Evolutionary conservation across 2,797 vertebrate species (phyloP).

Genomic region (Naso thynnoides): DNA sequence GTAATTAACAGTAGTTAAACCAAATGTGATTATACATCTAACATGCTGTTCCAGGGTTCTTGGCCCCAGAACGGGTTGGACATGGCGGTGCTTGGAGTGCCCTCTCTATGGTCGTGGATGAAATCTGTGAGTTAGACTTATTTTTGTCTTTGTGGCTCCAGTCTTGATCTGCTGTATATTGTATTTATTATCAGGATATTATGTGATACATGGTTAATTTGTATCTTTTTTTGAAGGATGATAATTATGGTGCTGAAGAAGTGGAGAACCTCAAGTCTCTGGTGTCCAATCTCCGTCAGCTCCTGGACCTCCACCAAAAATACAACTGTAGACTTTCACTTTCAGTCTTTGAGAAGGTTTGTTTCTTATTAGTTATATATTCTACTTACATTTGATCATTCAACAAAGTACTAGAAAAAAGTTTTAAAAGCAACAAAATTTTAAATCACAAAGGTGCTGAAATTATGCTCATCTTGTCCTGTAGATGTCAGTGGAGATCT

Average conservation of each 20-base stretch:
- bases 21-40: neutral
- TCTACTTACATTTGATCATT: neutral
- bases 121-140: constrained; percentile 84
- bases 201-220: neutral
- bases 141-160: neutral
- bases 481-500: constrained; percentile 5
- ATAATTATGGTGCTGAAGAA: constrained; percentile 84
- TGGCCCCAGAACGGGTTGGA: constrained; percentile 97
- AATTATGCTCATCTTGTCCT: neutral
- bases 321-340: constrained; percentile 93
- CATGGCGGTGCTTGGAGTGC: constrained; percentile 89
- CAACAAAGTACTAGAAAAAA: neutral
- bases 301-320: constrained; percentile 90
- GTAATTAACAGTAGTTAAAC: neutral
- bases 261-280: constrained; percentile 86
- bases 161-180: neutral
- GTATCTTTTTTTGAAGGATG: constrained; percentile 78
- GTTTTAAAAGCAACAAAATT: fast-evolving
- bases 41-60: constrained; percentile 79
- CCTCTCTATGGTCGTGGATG: constrained; percentile 86
- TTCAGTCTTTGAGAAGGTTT: constrained; percentile 94
- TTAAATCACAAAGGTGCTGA: neutral
- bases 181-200: neutral
- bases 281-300: constrained; percentile 87
- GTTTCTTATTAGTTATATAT: constrained; percentile 2